phyloP scores from a whole-genome alignment of 2,113 vertebrate species.

The Salminus brasiliensis region DNA sequence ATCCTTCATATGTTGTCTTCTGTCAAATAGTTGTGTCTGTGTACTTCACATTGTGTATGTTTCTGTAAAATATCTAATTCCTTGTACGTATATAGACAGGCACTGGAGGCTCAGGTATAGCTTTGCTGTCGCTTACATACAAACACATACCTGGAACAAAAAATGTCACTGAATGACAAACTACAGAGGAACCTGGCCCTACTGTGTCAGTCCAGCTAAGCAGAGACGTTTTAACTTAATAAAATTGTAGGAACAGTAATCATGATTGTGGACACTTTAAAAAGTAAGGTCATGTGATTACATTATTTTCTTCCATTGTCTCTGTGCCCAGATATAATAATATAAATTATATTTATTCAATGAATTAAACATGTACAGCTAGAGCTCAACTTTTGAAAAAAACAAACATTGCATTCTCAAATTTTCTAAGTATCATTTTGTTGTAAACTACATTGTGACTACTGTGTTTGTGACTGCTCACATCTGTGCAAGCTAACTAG shows the following conservation, averaged over 20 bases:
- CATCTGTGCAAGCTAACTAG: not conserved
- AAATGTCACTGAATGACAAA: not conserved
- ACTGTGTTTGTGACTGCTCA: not conserved
- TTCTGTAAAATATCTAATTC: constrained; percentile 14
- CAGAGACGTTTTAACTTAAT: not conserved
- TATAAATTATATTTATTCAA: not conserved
- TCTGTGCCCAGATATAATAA: not conserved
- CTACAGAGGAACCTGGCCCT: not conserved
- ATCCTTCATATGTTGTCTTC: constrained; percentile 44
- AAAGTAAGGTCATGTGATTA: not conserved
- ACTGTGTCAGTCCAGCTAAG: constrained; percentile 29
- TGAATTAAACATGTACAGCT: too few species aligned
- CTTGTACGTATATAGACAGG: constrained; percentile 45
- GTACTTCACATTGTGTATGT: constrained; percentile 12
- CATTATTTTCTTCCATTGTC: not conserved
- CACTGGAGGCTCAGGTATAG: constrained; percentile 59
- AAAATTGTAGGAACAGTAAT: not conserved
- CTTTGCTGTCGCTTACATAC: constrained; percentile 51
- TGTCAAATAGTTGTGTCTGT: constrained; percentile 25
- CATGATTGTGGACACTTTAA: not conserved
- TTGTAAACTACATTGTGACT: not conserved
- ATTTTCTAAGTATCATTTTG: too few species aligned
- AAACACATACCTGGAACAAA: constrained; percentile 1
- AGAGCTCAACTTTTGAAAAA: too few species aligned
- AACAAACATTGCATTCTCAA: too few species aligned